phyloP scores from a whole-genome alignment of 2,113 vertebrate genomes.

The Acrocephalus kingi region DNA sequence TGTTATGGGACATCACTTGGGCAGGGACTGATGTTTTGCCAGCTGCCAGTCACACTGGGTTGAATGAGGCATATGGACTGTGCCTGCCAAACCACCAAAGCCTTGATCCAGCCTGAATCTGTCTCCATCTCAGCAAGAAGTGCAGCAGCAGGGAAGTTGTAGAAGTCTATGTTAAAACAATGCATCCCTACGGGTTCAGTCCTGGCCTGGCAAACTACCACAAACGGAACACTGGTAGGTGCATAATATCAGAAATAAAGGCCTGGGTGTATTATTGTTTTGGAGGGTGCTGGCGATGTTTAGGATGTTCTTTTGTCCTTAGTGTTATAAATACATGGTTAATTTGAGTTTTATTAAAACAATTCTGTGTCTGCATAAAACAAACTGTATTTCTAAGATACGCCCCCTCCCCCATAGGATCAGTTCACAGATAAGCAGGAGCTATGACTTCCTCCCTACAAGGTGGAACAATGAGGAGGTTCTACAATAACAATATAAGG shows the following conservation, averaged over 20 bases:
- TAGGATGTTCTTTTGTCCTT: background rate
- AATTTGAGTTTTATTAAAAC: no score
- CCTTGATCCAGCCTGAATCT: background rate
- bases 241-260: background rate
- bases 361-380: no score
- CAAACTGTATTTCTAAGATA: no score
- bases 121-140: background rate
- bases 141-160: background rate
- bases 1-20: accelerated
- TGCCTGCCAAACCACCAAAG: background rate
- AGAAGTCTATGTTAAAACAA: background rate
- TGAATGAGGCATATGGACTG: background rate
- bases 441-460: no score
- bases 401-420: no score
- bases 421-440: no score
- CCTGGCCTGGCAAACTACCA: background rate
- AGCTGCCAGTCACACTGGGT: accelerated
- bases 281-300: accelerated
- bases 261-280: background rate
- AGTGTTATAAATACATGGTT: no score
- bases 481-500: no score
- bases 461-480: no score
- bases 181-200: background rate
- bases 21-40: background rate
- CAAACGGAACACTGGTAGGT: background rate